Conservation (phyloP, 2,113 vertebrate genomes). For the Pogona vitticeps region DNA sequence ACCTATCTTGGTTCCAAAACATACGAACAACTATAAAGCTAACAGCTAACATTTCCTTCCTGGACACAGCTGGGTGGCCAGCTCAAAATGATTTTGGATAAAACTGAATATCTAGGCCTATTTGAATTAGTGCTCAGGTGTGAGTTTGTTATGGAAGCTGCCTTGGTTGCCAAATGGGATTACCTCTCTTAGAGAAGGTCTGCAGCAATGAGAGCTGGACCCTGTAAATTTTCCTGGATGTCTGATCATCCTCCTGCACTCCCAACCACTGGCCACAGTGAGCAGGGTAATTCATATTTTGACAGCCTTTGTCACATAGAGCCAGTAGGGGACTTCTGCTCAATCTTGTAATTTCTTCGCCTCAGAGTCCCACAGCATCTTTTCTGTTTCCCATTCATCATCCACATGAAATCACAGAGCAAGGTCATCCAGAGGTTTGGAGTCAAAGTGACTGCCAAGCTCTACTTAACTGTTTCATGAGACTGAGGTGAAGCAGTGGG, state of each 20-base stretch:
- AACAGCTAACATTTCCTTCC: not conserved
- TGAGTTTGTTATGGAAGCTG: not conserved
- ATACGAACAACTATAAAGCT: not conserved
- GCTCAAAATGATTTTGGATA: not conserved
- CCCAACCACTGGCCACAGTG: not conserved
- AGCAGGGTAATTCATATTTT: not conserved
- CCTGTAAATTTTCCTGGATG: not conserved
- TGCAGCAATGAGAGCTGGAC: not conserved
- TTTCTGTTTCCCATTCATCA: not conserved
- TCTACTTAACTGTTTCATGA: not conserved
- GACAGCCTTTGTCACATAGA: too few relatives aligned
- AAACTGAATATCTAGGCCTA: not conserved
- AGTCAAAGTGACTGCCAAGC: not conserved
- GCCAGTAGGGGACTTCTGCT: not conserved
- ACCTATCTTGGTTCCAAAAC: not conserved
- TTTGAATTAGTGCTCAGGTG: not conserved
- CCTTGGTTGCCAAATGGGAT: not conserved
- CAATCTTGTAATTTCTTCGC: not conserved
- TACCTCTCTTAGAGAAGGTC: not conserved
- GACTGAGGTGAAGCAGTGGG: not conserved
- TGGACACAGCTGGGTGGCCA: not conserved
- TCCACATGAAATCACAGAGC: not conserved
- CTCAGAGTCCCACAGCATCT: not conserved
- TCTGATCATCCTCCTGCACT: not conserved
- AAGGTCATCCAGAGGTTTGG: not conserved